phyloP scores from a whole-genome alignment of 2,888 invertebrate genomes.

The Calephelis perditalis region DNA sequence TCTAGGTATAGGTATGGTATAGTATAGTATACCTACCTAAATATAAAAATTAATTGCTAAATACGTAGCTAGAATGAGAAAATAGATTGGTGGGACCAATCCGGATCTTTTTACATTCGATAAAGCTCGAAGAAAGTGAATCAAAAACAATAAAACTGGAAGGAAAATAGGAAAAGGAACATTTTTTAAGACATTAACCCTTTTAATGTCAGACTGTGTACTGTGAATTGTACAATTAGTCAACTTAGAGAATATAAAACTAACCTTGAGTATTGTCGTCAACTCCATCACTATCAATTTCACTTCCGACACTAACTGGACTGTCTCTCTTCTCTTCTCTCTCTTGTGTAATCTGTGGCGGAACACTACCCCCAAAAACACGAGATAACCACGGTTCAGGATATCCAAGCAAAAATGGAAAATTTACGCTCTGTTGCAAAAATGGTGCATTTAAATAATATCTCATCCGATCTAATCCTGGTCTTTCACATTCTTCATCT shows the following conservation, averaged over 20 bases:
- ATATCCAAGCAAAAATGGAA: slow-evolving; percentile 67
- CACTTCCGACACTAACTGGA: slow-evolving; percentile 69
- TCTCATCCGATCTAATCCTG: slow-evolving; percentile 60
- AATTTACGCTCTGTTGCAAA: slow-evolving; percentile 62
- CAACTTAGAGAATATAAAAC: not conserved
- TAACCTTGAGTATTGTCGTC: slow-evolving; percentile 65
- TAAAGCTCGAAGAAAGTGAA: too few relatives aligned
- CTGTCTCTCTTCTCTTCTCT: slow-evolving; percentile 63
- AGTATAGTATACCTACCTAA: too few relatives aligned
- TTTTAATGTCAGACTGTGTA: too few relatives aligned
- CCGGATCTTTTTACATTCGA: too few relatives aligned
- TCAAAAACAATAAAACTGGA: too few relatives aligned
- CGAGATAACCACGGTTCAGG: slow-evolving; percentile 68
- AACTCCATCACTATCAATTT: slow-evolving; percentile 61
- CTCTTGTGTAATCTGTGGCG: slow-evolving; percentile 41
- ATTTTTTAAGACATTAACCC: too few relatives aligned
- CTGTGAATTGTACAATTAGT: too few relatives aligned
- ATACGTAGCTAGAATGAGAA: too few relatives aligned
- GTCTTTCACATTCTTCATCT: slow-evolving; percentile 56
- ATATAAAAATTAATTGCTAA: too few relatives aligned
- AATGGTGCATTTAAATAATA: slow-evolving; percentile 68
- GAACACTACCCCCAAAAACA: slow-evolving; percentile 44
- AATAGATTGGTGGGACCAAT: too few relatives aligned
- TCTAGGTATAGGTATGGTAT: too few relatives aligned
- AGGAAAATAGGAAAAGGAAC: too few relatives aligned